Conservation (phyloP, 2,797 vertebrate genomes). For the Karalla daura region DNA sequence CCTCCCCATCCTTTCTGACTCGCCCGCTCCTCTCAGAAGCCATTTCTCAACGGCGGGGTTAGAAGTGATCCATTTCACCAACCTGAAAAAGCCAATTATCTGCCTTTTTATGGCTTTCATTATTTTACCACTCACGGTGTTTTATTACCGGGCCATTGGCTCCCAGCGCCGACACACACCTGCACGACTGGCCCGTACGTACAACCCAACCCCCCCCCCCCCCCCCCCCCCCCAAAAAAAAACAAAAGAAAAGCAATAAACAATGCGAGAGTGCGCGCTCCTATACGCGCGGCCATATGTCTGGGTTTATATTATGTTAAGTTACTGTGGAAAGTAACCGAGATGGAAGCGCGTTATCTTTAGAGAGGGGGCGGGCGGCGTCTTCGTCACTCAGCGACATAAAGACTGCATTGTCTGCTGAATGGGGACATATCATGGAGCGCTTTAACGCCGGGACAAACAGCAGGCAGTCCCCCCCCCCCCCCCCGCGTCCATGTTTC, state of each 20-base stretch:
- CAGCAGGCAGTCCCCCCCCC: conserved; percentile 30
- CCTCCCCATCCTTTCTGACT: conserved; percentile 26
- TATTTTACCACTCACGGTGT: conserved; percentile 70
- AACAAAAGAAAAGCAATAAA: conserved; percentile 40
- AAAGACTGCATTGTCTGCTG: conserved; percentile 50
- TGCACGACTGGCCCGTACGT: not conserved
- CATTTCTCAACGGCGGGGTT: conserved; percentile 63
- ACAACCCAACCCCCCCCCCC: too few species aligned
- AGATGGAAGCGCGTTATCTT: conserved; percentile 61
- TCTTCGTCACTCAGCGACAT: conserved; percentile 56
- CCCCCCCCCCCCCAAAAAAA: too few species aligned
- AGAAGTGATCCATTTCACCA: conserved; percentile 72
- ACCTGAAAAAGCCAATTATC: conserved; percentile 81
- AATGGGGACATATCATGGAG: conserved; percentile 58
- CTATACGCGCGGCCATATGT: conserved; percentile 12
- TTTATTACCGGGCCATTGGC: conserved; percentile 61
- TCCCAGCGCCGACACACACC: conserved; percentile 42
- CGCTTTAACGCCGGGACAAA: conserved; percentile 44
- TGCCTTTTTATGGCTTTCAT: conserved; percentile 80
- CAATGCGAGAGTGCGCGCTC: conserved; percentile 11
- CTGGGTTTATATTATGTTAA: conserved; percentile 50
- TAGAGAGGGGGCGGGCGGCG: conserved; percentile 32
- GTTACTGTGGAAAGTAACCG: conserved; percentile 27
- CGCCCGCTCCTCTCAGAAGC: conserved; percentile 44
- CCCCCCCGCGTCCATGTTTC: conserved; percentile 22